These are phyloP conservation scores for Papilio machaon DNA, from an alignment of 1,140 invertebrate species.

Conservation along the genomic window DNA sequence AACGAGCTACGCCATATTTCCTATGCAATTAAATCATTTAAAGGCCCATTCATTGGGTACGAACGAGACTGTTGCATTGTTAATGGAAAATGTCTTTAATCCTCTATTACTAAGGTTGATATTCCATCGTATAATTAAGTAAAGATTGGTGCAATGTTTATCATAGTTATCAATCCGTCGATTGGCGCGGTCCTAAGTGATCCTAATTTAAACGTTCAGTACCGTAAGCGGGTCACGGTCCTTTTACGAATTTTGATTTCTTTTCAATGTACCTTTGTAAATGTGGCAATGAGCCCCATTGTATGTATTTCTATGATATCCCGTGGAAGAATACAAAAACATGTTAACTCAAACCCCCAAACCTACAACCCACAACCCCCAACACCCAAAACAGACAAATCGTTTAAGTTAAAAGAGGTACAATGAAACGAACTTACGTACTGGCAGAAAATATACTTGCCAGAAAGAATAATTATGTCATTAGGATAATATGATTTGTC, in stretches of 20 bases:
- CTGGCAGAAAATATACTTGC: no score
- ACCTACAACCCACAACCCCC: no score
- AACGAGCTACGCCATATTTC: neutral
- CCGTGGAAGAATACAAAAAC: no score
- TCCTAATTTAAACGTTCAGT: conserved; percentile 14
- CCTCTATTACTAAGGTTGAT: neutral
- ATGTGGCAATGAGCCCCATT: neutral
- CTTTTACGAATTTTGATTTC: neutral
- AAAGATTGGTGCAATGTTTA: conserved; percentile 21
- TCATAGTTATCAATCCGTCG: conserved; percentile 16
- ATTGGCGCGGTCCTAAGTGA: neutral
- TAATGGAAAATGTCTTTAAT: neutral
- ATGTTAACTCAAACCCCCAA: no score
- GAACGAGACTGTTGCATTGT: neutral
- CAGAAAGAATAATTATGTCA: neutral
- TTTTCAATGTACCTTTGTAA: neutral
- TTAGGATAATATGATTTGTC: neutral
- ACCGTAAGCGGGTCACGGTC: neutral
- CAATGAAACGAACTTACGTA: no score
- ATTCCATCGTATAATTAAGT: conserved; percentile 7
- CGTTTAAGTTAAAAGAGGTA: no score
- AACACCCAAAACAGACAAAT: no score
- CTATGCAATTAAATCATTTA: conserved; percentile 20
- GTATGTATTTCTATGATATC: no score
- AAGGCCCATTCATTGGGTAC: neutral